Percentiles rank a stretch among this genome's conserved stretches.
phyloP scores from a whole-genome alignment of 2,888 invertebrate genomes.

The Incurvaria masculella region DNA sequence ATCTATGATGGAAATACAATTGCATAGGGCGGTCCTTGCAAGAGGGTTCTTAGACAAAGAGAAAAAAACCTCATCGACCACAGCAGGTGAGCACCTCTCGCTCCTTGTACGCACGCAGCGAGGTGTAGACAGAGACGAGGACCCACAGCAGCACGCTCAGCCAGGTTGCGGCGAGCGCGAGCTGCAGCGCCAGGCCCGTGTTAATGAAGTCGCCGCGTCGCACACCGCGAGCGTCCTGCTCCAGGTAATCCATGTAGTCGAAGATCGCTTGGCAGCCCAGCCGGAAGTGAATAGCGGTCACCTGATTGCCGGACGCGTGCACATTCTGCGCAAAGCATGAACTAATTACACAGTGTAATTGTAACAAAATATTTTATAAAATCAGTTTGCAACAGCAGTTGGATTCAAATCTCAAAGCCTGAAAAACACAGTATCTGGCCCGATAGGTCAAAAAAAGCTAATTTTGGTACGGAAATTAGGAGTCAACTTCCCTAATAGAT shows the following conservation, averaged over 20 bases:
- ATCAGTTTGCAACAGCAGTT: conserved; percentile 1
- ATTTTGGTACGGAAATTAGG: too few species aligned
- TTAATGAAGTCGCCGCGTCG: conserved; percentile 68
- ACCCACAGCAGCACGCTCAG: conserved; percentile 57
- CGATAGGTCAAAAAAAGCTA: too few species aligned
- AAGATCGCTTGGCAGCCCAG: conserved; percentile 70
- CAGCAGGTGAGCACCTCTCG: conserved; percentile 44
- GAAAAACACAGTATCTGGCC: too few species aligned
- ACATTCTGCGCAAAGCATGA: conserved; percentile 31
- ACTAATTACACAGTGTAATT: conserved; percentile 2
- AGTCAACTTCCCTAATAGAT: too few species aligned
- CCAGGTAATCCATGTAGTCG: conserved; percentile 83
- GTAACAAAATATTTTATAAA: conserved; percentile 4
- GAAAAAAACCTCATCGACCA: conserved; percentile 25
- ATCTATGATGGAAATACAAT: too few species aligned
- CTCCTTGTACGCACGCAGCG: conserved; percentile 50
- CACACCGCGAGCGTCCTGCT: conserved; percentile 64
- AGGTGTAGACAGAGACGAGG: conserved; percentile 45
- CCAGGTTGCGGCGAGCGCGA: conserved; percentile 65
- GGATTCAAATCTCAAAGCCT: too few species aligned
- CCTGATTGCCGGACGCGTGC: conserved; percentile 53
- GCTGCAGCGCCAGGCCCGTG: conserved; percentile 64
- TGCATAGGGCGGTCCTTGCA: too few species aligned
- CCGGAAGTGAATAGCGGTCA: conserved; percentile 61
- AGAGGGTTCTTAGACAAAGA: too few species aligned